phyloP scores from a whole-genome alignment of 2,888 invertebrate species.

The Caenorhabditis auriculariae region DNA sequence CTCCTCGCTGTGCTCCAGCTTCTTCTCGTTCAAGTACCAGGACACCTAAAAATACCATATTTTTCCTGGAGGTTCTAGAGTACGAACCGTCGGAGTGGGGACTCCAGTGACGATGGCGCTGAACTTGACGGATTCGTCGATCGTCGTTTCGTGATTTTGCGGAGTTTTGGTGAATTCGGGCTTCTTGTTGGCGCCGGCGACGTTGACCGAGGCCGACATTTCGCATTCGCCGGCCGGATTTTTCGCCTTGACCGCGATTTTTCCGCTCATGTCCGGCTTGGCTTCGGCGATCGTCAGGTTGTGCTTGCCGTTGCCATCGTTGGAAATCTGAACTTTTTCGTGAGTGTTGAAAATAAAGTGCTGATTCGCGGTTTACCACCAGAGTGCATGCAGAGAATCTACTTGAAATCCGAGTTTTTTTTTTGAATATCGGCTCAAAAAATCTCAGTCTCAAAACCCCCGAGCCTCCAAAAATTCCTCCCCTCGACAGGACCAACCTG shows the following conservation, averaged over 20 bases:
- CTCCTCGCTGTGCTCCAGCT: constrained; percentile 62
- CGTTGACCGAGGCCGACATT: constrained; percentile 36
- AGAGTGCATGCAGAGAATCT: too few relatives aligned
- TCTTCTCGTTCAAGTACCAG: constrained; percentile 56
- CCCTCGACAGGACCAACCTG: too few relatives aligned
- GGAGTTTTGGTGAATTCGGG: constrained; percentile 59
- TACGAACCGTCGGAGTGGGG: constrained; percentile 44
- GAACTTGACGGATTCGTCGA: constrained; percentile 77
- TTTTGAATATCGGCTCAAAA: not conserved
- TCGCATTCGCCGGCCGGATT: constrained; percentile 45
- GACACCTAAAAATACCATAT: constrained; percentile 19
- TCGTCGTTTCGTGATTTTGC: constrained; percentile 66
- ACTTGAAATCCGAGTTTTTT: not conserved
- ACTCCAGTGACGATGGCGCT: constrained; percentile 72
- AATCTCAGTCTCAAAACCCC: too few relatives aligned
- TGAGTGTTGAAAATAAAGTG: too few relatives aligned
- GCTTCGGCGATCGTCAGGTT: constrained; percentile 73
- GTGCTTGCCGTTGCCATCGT: constrained; percentile 48
- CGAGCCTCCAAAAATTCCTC: too few relatives aligned
- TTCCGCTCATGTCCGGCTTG: constrained; percentile 41
- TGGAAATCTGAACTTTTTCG: constrained; percentile 33
- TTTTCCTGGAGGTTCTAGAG: not conserved
- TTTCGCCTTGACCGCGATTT: constrained; percentile 40
- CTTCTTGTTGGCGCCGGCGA: constrained; percentile 31
- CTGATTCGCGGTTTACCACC: too few relatives aligned